Evolutionary conservation across 1,140 invertebrate species (phyloP), one percentile per base, ranked within the genome.

Genomic region (Drosophila saltans): DNA sequence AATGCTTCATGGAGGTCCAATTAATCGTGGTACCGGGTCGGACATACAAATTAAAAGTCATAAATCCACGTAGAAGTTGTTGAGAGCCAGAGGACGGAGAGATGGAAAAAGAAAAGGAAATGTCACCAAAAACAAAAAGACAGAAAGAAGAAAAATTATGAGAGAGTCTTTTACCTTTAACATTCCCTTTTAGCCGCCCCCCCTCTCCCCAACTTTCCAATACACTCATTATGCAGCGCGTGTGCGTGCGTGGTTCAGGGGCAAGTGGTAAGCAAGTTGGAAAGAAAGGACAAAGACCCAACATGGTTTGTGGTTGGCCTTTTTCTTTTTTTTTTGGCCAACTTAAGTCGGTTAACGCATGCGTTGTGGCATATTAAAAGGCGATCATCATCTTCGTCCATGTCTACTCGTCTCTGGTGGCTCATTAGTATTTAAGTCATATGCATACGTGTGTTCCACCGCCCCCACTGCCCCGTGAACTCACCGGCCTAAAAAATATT

Each of bases 51-150:
- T 88, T 77, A 76, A 83, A 71, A 85, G 79, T 77, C 81, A 81
- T 89, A 90, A 90, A 90, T 90, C 81, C 78, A 74, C 61, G 26
- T 40, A 59, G 59, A 60, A 67, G 61, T 63, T 66, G 85, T 73
- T 80, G 77, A 78, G 28, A 30, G 28, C 4, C 2, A 69, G 59
- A 60, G 33, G 33, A 36, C 1, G 26, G 45, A 26, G 45, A 52
- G 21, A 9, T 9, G 11, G 3, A 26, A 36, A 36, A 36, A 36
- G 6, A 72, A 66, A 64, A 80, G 82, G 80, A 90, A 90, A 90
- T 86, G 86, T 90, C 86, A 91, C 86, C 86, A 41, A 90, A 90
- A 90, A 90, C 86, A 41, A 90, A 90, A 90, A 90, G 90, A 85
- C 86, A 90, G 86, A 88, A 90, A 90, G 86, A 57, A 33, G 30